A percentile compares a stretch with the other conserved stretches of the same genome.
phyloP scores from a whole-genome alignment of 1,140 invertebrate genomes.

The Agrypnia vestita region DNA sequence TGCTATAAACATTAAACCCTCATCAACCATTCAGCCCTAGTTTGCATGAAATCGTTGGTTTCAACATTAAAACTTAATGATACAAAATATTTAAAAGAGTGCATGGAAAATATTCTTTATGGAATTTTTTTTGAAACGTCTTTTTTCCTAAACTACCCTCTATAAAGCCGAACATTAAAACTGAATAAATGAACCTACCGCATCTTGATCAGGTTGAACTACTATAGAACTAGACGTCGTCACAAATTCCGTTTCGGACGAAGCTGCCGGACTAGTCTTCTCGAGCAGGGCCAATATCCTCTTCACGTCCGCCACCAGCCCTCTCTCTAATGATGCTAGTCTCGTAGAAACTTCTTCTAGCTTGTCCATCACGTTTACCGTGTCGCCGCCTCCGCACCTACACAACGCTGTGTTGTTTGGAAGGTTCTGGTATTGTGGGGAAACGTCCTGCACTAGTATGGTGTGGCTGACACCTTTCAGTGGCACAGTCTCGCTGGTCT shows the following conservation, averaged over 20 bases:
- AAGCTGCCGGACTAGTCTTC: conserved; percentile 70
- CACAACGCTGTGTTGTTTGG: conserved; percentile 51
- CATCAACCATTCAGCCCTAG: no score
- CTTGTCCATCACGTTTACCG: conserved; percentile 68
- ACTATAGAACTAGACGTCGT: conserved; percentile 66
- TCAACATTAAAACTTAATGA: no score
- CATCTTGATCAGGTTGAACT: conserved; percentile 66
- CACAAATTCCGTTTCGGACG: conserved; percentile 67
- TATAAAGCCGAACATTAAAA: no score
- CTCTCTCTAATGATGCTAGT: conserved; percentile 77
- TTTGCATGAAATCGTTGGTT: no score
- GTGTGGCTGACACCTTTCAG: conserved; percentile 53
- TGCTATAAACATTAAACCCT: no score
- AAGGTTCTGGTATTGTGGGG: conserved; percentile 70
- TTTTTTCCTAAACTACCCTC: no score
- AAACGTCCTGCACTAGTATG: conserved; percentile 64
- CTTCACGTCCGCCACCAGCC: conserved; percentile 79
- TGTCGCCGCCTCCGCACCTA: conserved; percentile 63
- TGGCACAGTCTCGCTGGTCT: conserved; percentile 39
- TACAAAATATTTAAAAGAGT: no score
- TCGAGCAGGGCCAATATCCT: conserved; percentile 77
- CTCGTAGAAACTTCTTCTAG: conserved; percentile 79
- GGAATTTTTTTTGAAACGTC: no score
- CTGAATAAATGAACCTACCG: conserved; percentile 54
- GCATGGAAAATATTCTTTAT: no score